Percentiles rank a stretch among this genome's conserved stretches.
phyloP scores from a whole-genome alignment of 2,888 invertebrate genomes.

The Agrotis segetum region DNA sequence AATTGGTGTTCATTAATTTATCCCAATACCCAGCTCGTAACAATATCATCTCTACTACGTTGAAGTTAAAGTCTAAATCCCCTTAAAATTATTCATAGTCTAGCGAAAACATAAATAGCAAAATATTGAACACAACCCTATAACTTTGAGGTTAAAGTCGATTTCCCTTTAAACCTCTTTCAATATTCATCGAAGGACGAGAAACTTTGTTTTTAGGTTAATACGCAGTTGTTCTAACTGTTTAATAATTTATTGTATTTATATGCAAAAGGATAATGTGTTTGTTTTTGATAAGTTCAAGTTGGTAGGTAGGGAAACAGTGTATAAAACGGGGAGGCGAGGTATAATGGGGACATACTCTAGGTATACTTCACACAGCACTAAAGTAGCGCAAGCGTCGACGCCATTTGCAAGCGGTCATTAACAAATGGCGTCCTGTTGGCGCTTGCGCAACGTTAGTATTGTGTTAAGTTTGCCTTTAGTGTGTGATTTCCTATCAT shows the following conservation, averaged over 20 bases:
- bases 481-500: no score
- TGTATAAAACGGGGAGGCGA: no score
- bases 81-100: background rate
- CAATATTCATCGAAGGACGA: slow-evolving; percentile 29
- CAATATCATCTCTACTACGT: background rate
- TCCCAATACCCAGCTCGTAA: no score
- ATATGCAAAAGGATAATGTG: slow-evolving; percentile 24
- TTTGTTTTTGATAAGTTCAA: slow-evolving; percentile 38
- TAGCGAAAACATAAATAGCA: background rate
- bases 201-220: slow-evolving; percentile 39
- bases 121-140: slow-evolving; percentile 11
- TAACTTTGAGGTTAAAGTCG: background rate
- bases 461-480: no score
- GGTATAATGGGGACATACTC: no score
- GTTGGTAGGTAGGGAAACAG: background rate
- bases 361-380: no score
- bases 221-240: slow-evolving; percentile 32
- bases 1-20: no score
- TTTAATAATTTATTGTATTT: slow-evolving; percentile 47
- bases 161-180: background rate
- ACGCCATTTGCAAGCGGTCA: no score
- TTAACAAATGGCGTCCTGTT: no score
- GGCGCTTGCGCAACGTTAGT: no score
- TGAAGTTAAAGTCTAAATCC: background rate
- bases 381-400: no score